A percentile compares a stretch with the other conserved stretches of the same genome.
Evolutionary conservation across 2,888 invertebrate species (phyloP).

Genomic region (Erebia palarica): DNA sequence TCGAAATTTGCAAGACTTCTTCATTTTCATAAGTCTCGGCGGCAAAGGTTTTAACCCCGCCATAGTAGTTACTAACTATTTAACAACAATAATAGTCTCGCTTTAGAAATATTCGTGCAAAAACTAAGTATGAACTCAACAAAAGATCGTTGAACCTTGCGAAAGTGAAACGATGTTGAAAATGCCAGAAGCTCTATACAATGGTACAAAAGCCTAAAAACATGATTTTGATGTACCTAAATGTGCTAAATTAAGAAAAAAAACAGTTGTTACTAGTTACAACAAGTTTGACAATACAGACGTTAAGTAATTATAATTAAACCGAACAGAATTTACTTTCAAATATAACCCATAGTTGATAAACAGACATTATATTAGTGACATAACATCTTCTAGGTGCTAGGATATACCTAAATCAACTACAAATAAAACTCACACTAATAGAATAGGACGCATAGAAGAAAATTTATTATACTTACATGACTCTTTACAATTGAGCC

Average conservation of each 20-base stretch:
- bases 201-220: conserved; percentile 1
- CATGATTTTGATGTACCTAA: background rate
- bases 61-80: background rate
- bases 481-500: background rate
- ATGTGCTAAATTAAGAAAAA: background rate
- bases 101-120: conserved; percentile 8
- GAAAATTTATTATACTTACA: background rate
- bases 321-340: no score
- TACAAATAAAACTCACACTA: no score
- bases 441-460: background rate
- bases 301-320: no score
- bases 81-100: background rate
- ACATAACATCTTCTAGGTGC: no score
- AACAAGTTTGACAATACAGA: no score
- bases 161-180: conserved; percentile 19
- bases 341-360: no score
- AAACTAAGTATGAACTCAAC: conserved; percentile 14
- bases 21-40: no score
- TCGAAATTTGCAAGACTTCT: no score
- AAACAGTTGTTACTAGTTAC: no score
- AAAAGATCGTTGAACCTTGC: conserved; percentile 22
- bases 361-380: no score
- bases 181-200: conserved; percentile 11
- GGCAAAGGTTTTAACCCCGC: no score
- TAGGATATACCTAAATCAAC: no score